Evolutionary conservation across 1,140 invertebrate species (phyloP).

Genomic region (Kradibia gibbosae): DNA sequence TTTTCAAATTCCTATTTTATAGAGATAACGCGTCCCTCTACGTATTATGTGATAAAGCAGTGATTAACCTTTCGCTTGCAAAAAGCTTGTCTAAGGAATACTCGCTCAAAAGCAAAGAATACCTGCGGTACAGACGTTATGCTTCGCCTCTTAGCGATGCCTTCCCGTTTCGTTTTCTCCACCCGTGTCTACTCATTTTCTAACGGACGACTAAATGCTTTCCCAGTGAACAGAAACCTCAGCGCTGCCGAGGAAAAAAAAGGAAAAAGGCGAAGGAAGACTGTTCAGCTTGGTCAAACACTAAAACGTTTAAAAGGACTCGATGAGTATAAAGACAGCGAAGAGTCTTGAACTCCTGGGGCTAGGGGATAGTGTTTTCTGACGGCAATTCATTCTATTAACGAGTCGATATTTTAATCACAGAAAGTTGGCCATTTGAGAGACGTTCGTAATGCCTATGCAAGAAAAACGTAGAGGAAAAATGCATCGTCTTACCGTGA

Average conservation of each 20-base stretch:
- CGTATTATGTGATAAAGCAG: background rate
- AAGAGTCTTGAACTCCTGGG: slow-evolving; percentile 52
- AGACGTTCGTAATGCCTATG: slow-evolving; percentile 29
- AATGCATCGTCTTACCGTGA: background rate
- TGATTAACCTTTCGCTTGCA: background rate
- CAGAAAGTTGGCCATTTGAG: slow-evolving; percentile 57
- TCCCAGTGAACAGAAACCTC: too few relatives aligned
- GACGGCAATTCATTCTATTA: slow-evolving; percentile 56
- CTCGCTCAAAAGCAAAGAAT: background rate
- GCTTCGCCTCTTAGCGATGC: background rate
- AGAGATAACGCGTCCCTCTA: background rate
- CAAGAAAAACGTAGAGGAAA: slow-evolving; percentile 23
- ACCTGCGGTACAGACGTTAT: slow-evolving; percentile 10
- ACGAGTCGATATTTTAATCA: slow-evolving; percentile 71
- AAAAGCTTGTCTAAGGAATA: background rate
- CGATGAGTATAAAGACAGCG: background rate
- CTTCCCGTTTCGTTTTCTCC: background rate
- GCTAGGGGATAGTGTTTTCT: too few relatives aligned
- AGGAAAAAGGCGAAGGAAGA: slow-evolving; percentile 13
- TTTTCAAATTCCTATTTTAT: too few relatives aligned
- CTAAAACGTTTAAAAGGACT: slow-evolving; percentile 58
- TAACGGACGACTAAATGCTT: too few relatives aligned
- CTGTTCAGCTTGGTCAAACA: background rate
- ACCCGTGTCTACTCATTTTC: too few relatives aligned
- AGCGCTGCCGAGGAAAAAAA: background rate